Percentiles rank a stretch among this genome's conserved stretches.
These are phyloP conservation scores for Drosophila dives DNA, from an alignment of 2,888 invertebrate species.

Conservation along the genomic window DNA sequence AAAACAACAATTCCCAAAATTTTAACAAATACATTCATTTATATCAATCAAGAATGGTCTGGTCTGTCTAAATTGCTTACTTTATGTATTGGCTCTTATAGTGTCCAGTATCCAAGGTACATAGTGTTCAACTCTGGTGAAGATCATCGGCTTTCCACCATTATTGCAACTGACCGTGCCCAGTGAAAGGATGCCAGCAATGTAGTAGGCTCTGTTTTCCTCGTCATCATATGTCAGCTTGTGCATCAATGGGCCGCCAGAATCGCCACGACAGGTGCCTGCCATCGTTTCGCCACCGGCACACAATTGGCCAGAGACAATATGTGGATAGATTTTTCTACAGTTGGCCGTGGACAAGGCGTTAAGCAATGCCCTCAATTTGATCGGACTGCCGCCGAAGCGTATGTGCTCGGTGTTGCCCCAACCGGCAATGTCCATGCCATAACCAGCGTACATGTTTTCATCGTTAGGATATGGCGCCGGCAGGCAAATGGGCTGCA, in stretches of 20 bases:
- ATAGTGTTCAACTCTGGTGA: slow-evolving; percentile 57
- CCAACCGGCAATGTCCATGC: slow-evolving; percentile 87
- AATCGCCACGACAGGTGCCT: slow-evolving; percentile 55
- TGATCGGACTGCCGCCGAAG: slow-evolving; percentile 86
- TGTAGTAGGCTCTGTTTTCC: slow-evolving; percentile 25
- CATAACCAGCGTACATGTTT: slow-evolving; percentile 81
- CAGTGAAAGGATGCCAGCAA: slow-evolving; percentile 52
- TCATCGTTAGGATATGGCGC: slow-evolving; percentile 60
- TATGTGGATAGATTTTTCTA: slow-evolving; percentile 2
- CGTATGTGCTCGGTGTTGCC: slow-evolving; percentile 86
- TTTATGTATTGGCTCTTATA: slow-evolving; percentile 29
- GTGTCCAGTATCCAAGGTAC: slow-evolving; percentile 42
- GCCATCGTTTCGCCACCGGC: slow-evolving; percentile 35
- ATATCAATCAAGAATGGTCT: slow-evolving; percentile 9
- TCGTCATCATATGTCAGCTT: slow-evolving; percentile 1
- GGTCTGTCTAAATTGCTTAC: background rate
- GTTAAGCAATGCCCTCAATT: slow-evolving; percentile 86
- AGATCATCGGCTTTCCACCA: slow-evolving; percentile 39
- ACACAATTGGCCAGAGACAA: slow-evolving; percentile 48
- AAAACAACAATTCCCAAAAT: slow-evolving; percentile 23
- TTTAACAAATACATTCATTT: slow-evolving; percentile 33
- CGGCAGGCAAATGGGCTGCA: slow-evolving; percentile 88
- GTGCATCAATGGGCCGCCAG: slow-evolving; percentile 59
- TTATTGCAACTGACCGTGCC: slow-evolving; percentile 32
- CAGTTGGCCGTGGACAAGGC: slow-evolving; percentile 74